A percentile compares a stretch with the other conserved stretches of the same genome.
Evolutionary conservation across 1,140 invertebrate species (phyloP).

Genomic region (Arion vulgaris): DNA sequence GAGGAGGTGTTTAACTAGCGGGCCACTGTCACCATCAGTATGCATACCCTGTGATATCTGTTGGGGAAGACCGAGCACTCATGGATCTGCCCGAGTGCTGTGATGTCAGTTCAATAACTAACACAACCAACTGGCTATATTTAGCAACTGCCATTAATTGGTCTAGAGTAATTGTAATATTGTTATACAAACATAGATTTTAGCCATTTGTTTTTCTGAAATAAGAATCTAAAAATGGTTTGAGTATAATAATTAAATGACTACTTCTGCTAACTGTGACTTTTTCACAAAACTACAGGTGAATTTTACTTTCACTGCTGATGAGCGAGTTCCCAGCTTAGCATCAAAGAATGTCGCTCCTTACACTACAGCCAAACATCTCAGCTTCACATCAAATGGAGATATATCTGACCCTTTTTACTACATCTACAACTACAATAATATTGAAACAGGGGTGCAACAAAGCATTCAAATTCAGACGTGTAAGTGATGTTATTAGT

Average conservation of each 20-base stretch:
- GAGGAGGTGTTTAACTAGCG: too few relatives aligned
- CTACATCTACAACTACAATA: conserved; percentile 67
- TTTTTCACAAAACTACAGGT: conserved; percentile 42
- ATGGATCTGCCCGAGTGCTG: too few relatives aligned
- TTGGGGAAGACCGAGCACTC: too few relatives aligned
- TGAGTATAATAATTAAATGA: too few relatives aligned
- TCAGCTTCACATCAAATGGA: conserved; percentile 67
- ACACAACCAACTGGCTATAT: too few relatives aligned
- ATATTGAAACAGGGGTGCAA: conserved; percentile 45
- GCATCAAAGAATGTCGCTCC: conserved; percentile 67
- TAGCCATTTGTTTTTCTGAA: background rate
- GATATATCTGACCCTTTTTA: conserved; percentile 59
- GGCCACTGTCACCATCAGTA: too few relatives aligned
- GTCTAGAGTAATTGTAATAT: too few relatives aligned
- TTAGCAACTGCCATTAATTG: too few relatives aligned
- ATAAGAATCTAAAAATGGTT: background rate
- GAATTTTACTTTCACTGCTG: conserved; percentile 66
- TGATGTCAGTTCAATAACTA: too few relatives aligned
- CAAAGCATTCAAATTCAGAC: conserved; percentile 53
- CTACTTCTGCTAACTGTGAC: too few relatives aligned
- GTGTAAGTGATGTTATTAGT: conserved; percentile 49
- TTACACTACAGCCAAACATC: conserved; percentile 65
- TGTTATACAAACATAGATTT: too few relatives aligned
- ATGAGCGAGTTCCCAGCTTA: conserved; percentile 66
- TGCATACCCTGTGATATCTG: too few relatives aligned